These are phyloP conservation scores for Yponomeuta evonymella DNA, from an alignment of 2,888 invertebrate genomes.

Conservation along the genomic window DNA sequence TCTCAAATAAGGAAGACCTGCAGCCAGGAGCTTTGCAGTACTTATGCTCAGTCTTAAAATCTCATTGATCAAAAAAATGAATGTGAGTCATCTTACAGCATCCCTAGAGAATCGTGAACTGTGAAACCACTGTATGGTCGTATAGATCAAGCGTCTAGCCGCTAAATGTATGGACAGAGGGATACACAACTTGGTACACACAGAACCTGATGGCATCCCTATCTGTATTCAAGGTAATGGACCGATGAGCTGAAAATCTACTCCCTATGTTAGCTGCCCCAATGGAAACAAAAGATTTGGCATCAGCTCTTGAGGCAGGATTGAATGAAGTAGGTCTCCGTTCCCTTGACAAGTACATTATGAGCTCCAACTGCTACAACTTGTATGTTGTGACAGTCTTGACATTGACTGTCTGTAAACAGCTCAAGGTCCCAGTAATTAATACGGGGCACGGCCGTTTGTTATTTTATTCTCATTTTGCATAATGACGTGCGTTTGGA, in stretches of 20 bases:
- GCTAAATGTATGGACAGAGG: too few relatives aligned
- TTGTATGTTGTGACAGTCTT: constrained; percentile 14
- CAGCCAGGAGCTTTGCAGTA: too few relatives aligned
- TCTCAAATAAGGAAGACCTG: too few relatives aligned
- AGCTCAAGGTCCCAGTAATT: constrained; percentile 13
- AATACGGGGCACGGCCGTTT: not conserved
- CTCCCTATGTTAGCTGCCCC: not conserved
- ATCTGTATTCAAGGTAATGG: not conserved
- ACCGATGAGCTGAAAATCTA: not conserved
- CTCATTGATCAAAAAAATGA: too few relatives aligned
- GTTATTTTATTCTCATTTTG: not conserved
- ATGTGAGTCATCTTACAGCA: too few relatives aligned
- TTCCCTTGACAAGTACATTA: constrained; percentile 1
- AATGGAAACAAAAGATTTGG: not conserved
- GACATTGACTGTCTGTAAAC: constrained; percentile 14
- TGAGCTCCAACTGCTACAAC: not conserved
- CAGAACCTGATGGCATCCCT: too few relatives aligned
- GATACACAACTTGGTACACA: too few relatives aligned
- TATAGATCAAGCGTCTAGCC: too few relatives aligned
- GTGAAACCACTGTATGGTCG: too few relatives aligned
- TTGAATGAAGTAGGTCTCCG: not conserved
- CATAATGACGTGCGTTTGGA: constrained; percentile 11
- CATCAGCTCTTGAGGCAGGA: not conserved
- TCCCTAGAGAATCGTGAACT: too few relatives aligned
- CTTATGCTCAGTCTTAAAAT: too few relatives aligned